phyloP scores from a whole-genome alignment of 2,797 vertebrate genomes.

The Vireo griseus region DNA sequence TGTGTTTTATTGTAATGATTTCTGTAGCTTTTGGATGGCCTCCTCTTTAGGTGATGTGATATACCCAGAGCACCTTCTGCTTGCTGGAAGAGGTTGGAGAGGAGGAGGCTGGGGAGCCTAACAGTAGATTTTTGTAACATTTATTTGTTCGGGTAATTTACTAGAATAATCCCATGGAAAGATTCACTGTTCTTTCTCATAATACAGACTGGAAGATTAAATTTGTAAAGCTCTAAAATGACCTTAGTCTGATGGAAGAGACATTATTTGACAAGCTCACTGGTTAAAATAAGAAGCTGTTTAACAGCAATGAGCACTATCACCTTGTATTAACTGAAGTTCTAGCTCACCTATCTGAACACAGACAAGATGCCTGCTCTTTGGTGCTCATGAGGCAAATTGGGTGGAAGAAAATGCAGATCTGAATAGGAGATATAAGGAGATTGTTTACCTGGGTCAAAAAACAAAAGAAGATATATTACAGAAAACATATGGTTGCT shows the following conservation, averaged over 20 bases:
- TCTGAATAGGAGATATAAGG: constrained; percentile 30
- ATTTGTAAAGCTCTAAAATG: constrained; percentile 6
- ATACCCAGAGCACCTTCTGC: neutral
- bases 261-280: neutral
- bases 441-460: constrained; percentile 65
- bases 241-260: neutral
- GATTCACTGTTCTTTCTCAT: neutral
- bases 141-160: constrained; percentile 10
- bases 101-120: neutral
- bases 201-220: neutral
- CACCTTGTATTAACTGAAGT: neutral
- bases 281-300: neutral
- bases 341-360: neutral
- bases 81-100: neutral
- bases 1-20: neutral
- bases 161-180: constrained; percentile 19
- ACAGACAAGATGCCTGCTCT: neutral
- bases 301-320: neutral
- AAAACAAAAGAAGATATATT: constrained; percentile 71
- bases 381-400: neutral
- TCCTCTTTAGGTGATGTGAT: constrained; percentile 5
- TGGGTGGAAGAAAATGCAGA: constrained; percentile 27
- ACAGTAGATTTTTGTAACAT: constrained; percentile 21
- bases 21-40: constrained; percentile 26
- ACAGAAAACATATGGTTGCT: constrained; percentile 85